Evolutionary conservation across 2,113 vertebrate species (phyloP).

Genomic region (Pleuronectes platessa): DNA sequence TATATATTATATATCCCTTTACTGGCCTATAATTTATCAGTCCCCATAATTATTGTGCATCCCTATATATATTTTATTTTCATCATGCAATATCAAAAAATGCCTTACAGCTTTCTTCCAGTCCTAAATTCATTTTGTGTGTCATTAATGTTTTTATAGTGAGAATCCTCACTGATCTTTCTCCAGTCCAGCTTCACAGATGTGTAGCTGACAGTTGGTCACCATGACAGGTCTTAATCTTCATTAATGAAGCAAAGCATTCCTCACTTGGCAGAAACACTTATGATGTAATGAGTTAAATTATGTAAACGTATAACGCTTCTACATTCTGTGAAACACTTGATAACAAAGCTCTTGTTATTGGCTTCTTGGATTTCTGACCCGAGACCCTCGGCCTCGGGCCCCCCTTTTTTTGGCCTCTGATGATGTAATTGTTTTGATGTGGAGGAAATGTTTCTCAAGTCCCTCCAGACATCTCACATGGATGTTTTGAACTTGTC

Average conservation of each 20-base stretch:
- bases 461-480: slow-evolving; percentile 4
- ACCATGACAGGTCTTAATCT: slow-evolving; percentile 41
- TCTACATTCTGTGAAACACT: no score
- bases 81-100: slow-evolving; percentile 13
- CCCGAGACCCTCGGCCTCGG: neutral
- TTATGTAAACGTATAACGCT: slow-evolving; percentile 8
- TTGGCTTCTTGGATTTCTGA: neutral
- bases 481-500: slow-evolving; percentile 47
- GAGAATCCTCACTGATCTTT: no score
- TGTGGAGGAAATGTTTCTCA: slow-evolving; percentile 24
- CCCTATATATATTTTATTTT: no score
- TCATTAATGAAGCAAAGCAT: slow-evolving; percentile 1
- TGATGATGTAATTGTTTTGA: slow-evolving; percentile 62
- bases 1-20: no score
- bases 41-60: no score
- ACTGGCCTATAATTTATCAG: no score
- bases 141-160: neutral
- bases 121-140: slow-evolving; percentile 1
- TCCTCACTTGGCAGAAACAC: slow-evolving; percentile 11
- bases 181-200: neutral
- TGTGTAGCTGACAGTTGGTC: slow-evolving; percentile 15
- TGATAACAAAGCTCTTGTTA: slow-evolving; percentile 3
- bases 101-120: neutral
- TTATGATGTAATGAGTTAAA: slow-evolving; percentile 14
- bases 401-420: neutral